Conservation (phyloP, 92 coral and sea anemone species). For the Phenganax subtilis region DNA sequence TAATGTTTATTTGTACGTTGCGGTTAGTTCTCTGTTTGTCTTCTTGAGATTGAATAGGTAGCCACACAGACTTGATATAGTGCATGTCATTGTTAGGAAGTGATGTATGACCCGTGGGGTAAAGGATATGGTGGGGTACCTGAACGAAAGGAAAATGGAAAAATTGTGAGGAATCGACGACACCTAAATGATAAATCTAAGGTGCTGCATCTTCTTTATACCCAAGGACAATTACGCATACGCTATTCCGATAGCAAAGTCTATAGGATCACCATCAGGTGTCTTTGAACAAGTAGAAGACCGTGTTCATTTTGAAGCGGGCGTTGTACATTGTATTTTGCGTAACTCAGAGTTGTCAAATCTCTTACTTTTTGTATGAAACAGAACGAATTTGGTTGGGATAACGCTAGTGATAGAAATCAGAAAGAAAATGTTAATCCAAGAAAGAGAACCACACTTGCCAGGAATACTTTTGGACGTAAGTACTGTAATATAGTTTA, state of each 20-base stretch:
- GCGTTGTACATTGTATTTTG: too few species aligned
- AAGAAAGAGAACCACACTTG: slow-evolving; percentile 66
- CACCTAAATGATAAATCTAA: slow-evolving; percentile 16
- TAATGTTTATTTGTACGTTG: too few species aligned
- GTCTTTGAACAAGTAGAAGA: too few species aligned
- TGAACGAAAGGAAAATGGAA: slow-evolving; percentile 43
- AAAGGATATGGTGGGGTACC: slow-evolving; percentile 50
- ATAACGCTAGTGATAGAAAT: slow-evolving; percentile 61
- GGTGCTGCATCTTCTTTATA: not conserved
- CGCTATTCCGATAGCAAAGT: too few species aligned
- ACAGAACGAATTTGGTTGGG: slow-evolving; percentile 57
- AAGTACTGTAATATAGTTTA: slow-evolving; percentile 24
- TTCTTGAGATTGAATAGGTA: too few species aligned
- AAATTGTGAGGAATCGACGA: slow-evolving; percentile 38
- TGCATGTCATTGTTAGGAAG: slow-evolving; percentile 7
- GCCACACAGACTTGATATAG: too few species aligned
- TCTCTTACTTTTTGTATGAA: slow-evolving; percentile 34
- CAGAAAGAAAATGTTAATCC: slow-evolving; percentile 56
- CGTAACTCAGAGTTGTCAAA: not conserved
- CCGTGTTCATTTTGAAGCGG: too few species aligned
- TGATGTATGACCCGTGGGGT: slow-evolving; percentile 50
- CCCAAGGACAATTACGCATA: not conserved
- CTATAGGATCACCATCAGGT: too few species aligned
- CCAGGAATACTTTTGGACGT: slow-evolving; percentile 68
- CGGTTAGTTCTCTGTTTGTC: too few species aligned